These are phyloP conservation scores for Aphidoletes aphidimyza DNA, from an alignment of 2,888 invertebrate genomes.

Conservation along the genomic window DNA sequence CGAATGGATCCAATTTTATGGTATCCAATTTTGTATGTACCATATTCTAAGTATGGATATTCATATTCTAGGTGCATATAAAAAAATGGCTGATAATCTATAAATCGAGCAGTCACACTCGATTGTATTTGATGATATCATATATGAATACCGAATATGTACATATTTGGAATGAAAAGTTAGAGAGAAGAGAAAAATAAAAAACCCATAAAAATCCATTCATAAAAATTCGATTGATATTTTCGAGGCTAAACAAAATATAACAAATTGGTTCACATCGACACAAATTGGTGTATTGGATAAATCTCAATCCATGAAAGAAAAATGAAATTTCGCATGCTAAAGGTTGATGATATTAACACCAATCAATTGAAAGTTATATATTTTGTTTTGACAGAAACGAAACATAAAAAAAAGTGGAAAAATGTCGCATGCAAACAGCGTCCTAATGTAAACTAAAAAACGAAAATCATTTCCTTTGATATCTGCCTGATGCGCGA, in stretches of 20 bases:
- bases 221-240: not conserved
- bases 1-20: no score
- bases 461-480: not conserved
- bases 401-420: not conserved
- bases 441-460: not conserved
- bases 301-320: not conserved
- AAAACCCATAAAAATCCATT: not conserved
- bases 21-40: no score
- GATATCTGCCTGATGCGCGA: not conserved
- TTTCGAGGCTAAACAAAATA: not conserved
- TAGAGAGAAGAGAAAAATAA: no score
- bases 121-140: no score
- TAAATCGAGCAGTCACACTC: no score
- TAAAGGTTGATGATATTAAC: not conserved
- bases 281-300: not conserved
- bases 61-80: no score
- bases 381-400: not conserved
- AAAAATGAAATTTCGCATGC: not conserved
- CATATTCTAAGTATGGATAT: no score
- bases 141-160: no score
- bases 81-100: no score
- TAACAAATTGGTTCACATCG: not conserved
- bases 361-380: not conserved
- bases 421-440: not conserved
- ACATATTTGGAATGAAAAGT: no score